Evolutionary conservation across 2,888 invertebrate genomes (phyloP), one percentile per base, ranked within the genome.

Genomic region (Patella depressa): DNA sequence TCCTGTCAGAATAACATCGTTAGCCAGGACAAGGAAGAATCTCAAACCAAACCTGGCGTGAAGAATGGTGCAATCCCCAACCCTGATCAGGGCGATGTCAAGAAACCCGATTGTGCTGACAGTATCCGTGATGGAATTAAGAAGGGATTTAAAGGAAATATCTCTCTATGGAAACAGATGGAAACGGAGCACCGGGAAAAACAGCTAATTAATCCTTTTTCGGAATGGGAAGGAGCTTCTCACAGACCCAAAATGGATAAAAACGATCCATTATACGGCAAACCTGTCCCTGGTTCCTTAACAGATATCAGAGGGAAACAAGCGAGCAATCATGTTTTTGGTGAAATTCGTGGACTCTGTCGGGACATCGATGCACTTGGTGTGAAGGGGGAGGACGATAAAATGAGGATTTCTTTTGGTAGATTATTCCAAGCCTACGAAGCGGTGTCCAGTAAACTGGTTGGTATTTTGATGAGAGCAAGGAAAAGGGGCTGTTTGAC

Each of bases 331-430:
- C 95, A 95, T 89, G 95, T 97, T 2, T 93, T 94, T 85, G 95
- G 95, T 83, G 98, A 98, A 93, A 96, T 99, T 93, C 93, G 96
- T 74, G 96, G 97, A 89, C 93, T 99, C 1, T 98, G 98, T 90
- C 95, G 96, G 89, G 94, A 98, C 74, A 98, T 99, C 80, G 79
- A 86, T 71, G 94, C 96, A 79, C 94, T 96, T 88, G 97, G 98
- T 0, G 95, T 95, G 0, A 93, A 93, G 73, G 92, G 93, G 12
- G 93, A 94, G 79, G 94, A 95, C 87, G 94, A 94, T 71, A 93
- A 93, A 4, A 93, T 93, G 14, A 94, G 94, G 17, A 97, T 98
- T 85, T 94, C 94, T 69, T 99, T 99, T 88, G 97, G 98, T 53
- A 95, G 78, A 29, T 78, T 91, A n/a, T 94, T 94, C 79, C 93